Percentiles rank a stretch among this genome's conserved stretches.
phyloP scores from a whole-genome alignment of 2,888 invertebrate genomes.

The Sphaerophoria rueppellii region DNA sequence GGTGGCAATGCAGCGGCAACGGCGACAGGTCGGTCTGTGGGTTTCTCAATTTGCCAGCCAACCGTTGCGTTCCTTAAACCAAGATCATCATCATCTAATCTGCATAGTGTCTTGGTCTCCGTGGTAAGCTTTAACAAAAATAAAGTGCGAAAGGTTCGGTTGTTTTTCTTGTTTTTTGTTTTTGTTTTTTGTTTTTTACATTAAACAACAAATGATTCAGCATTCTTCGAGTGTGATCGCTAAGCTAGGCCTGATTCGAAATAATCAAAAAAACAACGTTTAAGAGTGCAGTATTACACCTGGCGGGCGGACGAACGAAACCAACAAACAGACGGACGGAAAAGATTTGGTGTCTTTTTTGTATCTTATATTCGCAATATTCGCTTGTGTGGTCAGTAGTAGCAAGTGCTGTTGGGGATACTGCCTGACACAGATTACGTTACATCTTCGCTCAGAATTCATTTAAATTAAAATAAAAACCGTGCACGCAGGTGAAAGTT shows the following conservation, averaged over 20 bases:
- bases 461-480: slow-evolving; percentile 34
- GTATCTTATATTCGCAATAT: slow-evolving; percentile 19
- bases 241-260: slow-evolving; percentile 25
- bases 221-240: slow-evolving; percentile 6
- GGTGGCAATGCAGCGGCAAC: too few relatives aligned
- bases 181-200: not conserved
- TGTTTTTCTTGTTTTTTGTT: not conserved
- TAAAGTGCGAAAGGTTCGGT: slow-evolving; percentile 12
- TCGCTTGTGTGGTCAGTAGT: slow-evolving; percentile 37
- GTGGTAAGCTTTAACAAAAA: slow-evolving; percentile 24
- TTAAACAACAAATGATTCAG: slow-evolving; percentile 31
- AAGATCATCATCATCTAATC: slow-evolving; percentile 41
- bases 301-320: slow-evolving; percentile 21
- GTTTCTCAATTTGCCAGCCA: slow-evolving; percentile 37
- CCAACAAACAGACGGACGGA: not conserved
- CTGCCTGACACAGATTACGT: slow-evolving; percentile 36
- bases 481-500: slow-evolving; percentile 32
- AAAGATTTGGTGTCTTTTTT: slow-evolving; percentile 23
- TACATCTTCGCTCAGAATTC: slow-evolving; percentile 26
- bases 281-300: slow-evolving; percentile 41
- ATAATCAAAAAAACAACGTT: not conserved
- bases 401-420: slow-evolving; percentile 39
- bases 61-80: slow-evolving; percentile 19
- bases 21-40: not conserved
- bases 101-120: slow-evolving; percentile 41